These are phyloP conservation scores for Chionoecetes opilio DNA, from an alignment of 1,140 invertebrate genomes.

Conservation along the genomic window DNA sequence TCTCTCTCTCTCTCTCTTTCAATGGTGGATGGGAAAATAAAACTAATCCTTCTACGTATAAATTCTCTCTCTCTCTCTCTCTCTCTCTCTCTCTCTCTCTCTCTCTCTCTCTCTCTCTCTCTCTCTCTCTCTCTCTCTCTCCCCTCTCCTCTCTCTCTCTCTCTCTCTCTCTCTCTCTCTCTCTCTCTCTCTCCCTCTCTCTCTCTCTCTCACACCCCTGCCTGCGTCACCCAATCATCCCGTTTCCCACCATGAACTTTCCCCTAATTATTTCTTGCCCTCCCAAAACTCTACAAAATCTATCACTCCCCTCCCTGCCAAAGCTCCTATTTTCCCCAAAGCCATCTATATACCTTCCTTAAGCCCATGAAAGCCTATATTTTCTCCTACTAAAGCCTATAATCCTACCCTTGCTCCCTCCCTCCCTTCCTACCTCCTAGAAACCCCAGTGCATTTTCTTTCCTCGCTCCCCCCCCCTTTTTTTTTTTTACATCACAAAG, in stretches of 20 bases:
- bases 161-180: background rate
- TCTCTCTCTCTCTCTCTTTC: no score
- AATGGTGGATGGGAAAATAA: no score
- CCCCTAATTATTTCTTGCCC: constrained; percentile 4
- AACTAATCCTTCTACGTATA: no score
- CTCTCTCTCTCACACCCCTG: background rate
- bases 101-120: no score
- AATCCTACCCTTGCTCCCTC: background rate
- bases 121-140: no score
- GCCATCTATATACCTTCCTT: background rate
- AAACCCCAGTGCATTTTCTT: background rate
- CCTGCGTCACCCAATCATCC: constrained; percentile 5
- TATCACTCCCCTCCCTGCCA: constrained; percentile 1
- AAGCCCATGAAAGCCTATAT: constrained; percentile 19
- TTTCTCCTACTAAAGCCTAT: background rate
- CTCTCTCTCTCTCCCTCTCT: background rate
- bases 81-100: no score
- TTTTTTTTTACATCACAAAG: no score
- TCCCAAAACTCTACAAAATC: constrained; percentile 7
- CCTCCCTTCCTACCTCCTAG: background rate
- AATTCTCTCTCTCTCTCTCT: no score
- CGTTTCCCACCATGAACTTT: background rate
- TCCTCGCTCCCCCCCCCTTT: background rate
- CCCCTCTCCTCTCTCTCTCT: background rate
- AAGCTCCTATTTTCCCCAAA: constrained; percentile 19